Base-by-base conservation (phyloP, 2,113 vertebrate genomes). In the Struthio camelus region DNA sequence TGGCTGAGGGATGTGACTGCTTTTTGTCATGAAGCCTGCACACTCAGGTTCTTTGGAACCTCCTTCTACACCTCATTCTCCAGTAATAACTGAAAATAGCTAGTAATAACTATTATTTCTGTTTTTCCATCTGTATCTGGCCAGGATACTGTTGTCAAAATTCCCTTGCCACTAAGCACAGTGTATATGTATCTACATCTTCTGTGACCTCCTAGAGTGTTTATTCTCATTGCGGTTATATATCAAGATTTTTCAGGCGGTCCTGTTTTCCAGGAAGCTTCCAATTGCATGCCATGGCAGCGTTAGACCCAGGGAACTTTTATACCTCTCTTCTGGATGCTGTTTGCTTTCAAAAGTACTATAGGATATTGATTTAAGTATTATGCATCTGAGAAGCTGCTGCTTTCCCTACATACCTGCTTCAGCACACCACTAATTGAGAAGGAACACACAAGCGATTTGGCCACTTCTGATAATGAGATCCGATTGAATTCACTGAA, bases 81-180 rank as follows among this genome's bases (percentile, higher is more conserved):
- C 72, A 30, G 9, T 7, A 66, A 4, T 10, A 66, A 4, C 4
- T n/a, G 36, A 81, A 23, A 23, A 28, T 59, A 77, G 12, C 7
- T 34, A 36, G 34, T 34, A 65, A 25, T 30, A 69, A 70, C 36
- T 27, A 44, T 0, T 0, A 44, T 17, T 16, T 5, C 5, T 58
- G 32, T 58, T 59, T 69, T 77, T 23, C 17, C 70, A 18, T 16
- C 23, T 24, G 30, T 13, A 85, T 56, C 71, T 90, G 30, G 5
- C 53, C 42, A 6, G 32, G 44, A 18, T 5, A 8, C 4, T 80
- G 42, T 84, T 80, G 80, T 32, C 7, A 7, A 16, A 58, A 80
- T 30, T 46, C 51, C 16, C 85, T 50, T 85, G 36, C 19, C 46
- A 8, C 36, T 70, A 70, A 73, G 28, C 32, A 40, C 12, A 28